phyloP scores from a whole-genome alignment of 1,140 invertebrate species.

The Ips nitidus region DNA sequence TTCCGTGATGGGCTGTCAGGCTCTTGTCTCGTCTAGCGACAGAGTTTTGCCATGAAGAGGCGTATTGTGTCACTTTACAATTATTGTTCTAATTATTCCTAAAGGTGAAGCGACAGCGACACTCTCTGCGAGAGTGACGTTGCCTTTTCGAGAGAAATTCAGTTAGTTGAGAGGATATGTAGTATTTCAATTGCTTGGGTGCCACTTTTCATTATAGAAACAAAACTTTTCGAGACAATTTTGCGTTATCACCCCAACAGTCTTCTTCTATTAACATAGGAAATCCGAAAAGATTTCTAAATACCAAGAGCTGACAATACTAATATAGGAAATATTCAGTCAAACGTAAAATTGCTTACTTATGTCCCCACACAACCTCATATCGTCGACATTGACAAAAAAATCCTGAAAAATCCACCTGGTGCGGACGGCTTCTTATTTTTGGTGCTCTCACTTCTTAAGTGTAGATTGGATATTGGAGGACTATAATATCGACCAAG shows the following conservation, averaged over 20 bases:
- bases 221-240: too few species aligned
- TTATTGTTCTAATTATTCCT: slow-evolving; percentile 36
- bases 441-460: slow-evolving; percentile 16
- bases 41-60: slow-evolving; percentile 33
- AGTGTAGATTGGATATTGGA: slow-evolving; percentile 35
- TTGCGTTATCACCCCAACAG: too few species aligned
- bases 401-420: slow-evolving; percentile 13
- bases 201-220: not conserved
- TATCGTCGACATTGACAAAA: slow-evolving; percentile 22
- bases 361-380: not conserved
- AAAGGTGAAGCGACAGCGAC: slow-evolving; percentile 33
- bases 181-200: not conserved
- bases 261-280: too few species aligned
- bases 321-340: slow-evolving; percentile 8
- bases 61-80: slow-evolving; percentile 37
- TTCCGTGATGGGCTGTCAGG: slow-evolving; percentile 25
- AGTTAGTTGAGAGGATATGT: slow-evolving; percentile 6
- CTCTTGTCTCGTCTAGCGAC: slow-evolving; percentile 18
- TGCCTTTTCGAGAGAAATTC: slow-evolving; percentile 20
- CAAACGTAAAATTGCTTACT: slow-evolving; percentile 24
- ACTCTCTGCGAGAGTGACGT: slow-evolving; percentile 26
- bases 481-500: slow-evolving; percentile 19
- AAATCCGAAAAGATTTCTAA: not conserved
- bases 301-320: not conserved
- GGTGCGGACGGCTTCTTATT: slow-evolving; percentile 25